Conservation (phyloP, 2,888 invertebrate species). For the Drosophila siamana region DNA sequence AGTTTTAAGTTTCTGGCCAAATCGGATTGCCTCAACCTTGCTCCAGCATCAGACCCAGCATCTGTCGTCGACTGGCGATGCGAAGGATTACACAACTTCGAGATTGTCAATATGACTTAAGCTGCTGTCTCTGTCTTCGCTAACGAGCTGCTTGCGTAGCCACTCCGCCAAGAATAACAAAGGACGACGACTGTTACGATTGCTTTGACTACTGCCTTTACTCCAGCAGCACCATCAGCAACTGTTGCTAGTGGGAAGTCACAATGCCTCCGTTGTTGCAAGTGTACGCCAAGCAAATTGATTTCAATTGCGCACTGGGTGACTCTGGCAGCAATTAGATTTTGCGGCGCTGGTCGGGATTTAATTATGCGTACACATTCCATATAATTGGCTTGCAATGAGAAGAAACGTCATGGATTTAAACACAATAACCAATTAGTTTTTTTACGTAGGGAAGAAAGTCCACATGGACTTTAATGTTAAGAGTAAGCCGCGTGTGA, state of each 20-base stretch:
- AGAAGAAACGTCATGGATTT: slow-evolving; percentile 28
- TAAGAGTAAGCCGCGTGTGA: slow-evolving; percentile 48
- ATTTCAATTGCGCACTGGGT: slow-evolving; percentile 45
- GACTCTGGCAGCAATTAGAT: slow-evolving; percentile 61
- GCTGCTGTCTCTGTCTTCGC: slow-evolving; percentile 53
- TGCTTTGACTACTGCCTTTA: background rate
- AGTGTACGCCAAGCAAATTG: slow-evolving; percentile 49
- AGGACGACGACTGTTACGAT: slow-evolving; percentile 23
- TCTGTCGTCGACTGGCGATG: slow-evolving; percentile 15
- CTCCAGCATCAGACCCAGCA: background rate
- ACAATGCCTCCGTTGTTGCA: slow-evolving; percentile 39
- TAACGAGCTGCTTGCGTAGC: slow-evolving; percentile 70
- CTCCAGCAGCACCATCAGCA: background rate
- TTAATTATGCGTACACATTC: slow-evolving; percentile 75
- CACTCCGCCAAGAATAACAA: slow-evolving; percentile 73
- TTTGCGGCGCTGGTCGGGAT: slow-evolving; percentile 47
- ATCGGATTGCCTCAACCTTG: slow-evolving; percentile 52
- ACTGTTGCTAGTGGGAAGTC: slow-evolving; percentile 24
- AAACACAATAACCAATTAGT: slow-evolving; percentile 48
- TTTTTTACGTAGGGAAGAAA: slow-evolving; percentile 14
- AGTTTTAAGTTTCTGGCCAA: slow-evolving; percentile 51
- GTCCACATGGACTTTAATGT: slow-evolving; percentile 55
- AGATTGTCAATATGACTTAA: slow-evolving; percentile 63
- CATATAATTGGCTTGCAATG: slow-evolving; percentile 36
- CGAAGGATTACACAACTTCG: slow-evolving; percentile 59